Evolutionary conservation across 2,113 vertebrate genomes (phyloP).

Genomic region (Pontoporia blainvillei): DNA sequence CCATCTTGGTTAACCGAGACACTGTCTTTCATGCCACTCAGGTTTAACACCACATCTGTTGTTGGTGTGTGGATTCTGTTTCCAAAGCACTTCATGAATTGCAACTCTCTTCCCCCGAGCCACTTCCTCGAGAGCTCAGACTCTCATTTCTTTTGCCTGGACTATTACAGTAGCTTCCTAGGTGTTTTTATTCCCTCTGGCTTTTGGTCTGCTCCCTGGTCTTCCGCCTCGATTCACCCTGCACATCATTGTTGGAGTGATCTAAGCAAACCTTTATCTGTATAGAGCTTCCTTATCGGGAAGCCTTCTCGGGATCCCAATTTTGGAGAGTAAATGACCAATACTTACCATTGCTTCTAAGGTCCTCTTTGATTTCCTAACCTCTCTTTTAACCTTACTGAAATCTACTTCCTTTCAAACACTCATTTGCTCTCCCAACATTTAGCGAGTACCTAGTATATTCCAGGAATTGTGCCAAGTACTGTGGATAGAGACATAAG

Average conservation of each 20-base stretch:
- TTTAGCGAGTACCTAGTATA: background rate
- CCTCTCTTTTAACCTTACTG: background rate
- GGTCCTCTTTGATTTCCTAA: background rate
- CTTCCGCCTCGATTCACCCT: background rate
- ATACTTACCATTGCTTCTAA: background rate
- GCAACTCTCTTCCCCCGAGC: too few species aligned
- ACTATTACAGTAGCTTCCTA: background rate
- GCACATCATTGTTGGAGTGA: background rate
- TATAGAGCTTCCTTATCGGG: background rate
- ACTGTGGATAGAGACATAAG: background rate
- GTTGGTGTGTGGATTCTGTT: background rate
- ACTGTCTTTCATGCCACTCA: background rate
- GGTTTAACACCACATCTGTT: too few species aligned
- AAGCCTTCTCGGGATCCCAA: background rate
- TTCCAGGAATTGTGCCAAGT: background rate
- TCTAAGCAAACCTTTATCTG: background rate
- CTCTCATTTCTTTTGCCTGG: background rate
- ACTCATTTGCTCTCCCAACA: background rate
- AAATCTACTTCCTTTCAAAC: background rate
- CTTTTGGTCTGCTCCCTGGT: background rate
- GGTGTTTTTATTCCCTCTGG: background rate
- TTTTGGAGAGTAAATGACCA: background rate
- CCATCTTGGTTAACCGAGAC: background rate
- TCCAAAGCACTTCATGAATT: background rate
- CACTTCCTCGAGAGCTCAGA: background rate